phyloP scores from a whole-genome alignment of 2,888 invertebrate genomes.

The Melanotus villosus region DNA sequence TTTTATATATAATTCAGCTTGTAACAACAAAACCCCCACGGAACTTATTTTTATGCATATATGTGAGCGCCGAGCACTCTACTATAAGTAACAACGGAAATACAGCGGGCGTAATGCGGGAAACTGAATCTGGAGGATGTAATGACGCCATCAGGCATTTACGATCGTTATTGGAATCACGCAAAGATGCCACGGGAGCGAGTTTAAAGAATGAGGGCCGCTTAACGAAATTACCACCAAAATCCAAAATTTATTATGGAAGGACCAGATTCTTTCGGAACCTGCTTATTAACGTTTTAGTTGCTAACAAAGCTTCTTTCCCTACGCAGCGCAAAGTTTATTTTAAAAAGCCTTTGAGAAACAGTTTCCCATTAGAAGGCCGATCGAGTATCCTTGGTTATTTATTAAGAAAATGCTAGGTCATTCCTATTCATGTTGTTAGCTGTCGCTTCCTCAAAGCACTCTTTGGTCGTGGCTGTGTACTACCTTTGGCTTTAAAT shows the following conservation, averaged over 20 bases:
- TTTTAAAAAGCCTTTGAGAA: no score
- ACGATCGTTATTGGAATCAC: conserved; percentile 19
- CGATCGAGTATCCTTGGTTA: no score
- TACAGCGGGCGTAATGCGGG: neutral
- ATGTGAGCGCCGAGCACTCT: no score
- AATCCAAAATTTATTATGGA: conserved; percentile 21
- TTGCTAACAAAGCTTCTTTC: no score
- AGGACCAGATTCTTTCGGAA: conserved; percentile 4
- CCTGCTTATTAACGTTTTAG: no score
- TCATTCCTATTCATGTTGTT: conserved; percentile 14
- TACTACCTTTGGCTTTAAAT: no score
- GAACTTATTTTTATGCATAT: no score
- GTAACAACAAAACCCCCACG: no score
- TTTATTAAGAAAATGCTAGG: conserved; percentile 10
- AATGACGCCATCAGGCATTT: conserved; percentile 6
- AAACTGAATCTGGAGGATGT: conserved; percentile 1
- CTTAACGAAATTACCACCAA: conserved; percentile 24
- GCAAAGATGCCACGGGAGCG: conserved; percentile 10
- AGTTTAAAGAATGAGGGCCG: conserved; percentile 15
- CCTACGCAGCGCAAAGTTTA: no score
- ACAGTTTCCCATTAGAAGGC: no score
- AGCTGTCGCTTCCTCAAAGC: neutral
- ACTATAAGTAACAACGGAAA: no score
- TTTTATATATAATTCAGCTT: no score
- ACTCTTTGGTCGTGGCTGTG: neutral